A percentile compares a stretch with the other conserved stretches of the same genome.
Conservation (phyloP, 2,113 vertebrate species). For the Phaethon lepturus region DNA sequence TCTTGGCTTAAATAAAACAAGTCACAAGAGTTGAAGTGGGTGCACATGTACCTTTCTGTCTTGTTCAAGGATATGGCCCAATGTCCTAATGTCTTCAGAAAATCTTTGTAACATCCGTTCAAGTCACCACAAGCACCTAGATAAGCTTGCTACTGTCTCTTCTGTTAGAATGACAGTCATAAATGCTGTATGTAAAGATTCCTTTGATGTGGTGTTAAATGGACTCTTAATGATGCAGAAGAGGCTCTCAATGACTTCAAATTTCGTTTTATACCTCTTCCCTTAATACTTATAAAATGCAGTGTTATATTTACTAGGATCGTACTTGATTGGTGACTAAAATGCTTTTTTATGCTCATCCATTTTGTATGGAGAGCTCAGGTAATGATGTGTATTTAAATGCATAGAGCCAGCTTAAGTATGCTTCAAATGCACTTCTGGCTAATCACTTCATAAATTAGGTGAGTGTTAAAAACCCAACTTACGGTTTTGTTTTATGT, state of each 20-base stretch:
- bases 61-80: constrained; percentile 39
- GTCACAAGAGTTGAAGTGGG: constrained; percentile 48
- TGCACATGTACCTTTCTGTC: constrained; percentile 50
- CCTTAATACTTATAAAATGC: neutral
- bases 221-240: neutral
- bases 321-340: neutral
- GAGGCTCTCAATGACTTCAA: neutral
- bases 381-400: constrained; percentile 53
- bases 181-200: constrained; percentile 29
- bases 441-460: constrained; percentile 57
- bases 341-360: constrained; percentile 13
- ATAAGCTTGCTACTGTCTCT: constrained; percentile 35
- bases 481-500: neutral
- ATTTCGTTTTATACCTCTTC: neutral
- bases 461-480: constrained; percentile 67
- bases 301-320: neutral
- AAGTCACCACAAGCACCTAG: neutral
- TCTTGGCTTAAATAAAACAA: constrained; percentile 70
- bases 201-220: constrained; percentile 28
- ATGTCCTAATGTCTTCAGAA: constrained; percentile 62
- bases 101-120: constrained; percentile 13
- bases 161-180: constrained; percentile 5
- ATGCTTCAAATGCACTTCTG: constrained; percentile 58
- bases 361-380: constrained; percentile 9
- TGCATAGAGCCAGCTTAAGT: constrained; percentile 57